These are phyloP conservation scores for Atta texana DNA, from an alignment of 1,140 invertebrate species.

Conservation along the genomic window DNA sequence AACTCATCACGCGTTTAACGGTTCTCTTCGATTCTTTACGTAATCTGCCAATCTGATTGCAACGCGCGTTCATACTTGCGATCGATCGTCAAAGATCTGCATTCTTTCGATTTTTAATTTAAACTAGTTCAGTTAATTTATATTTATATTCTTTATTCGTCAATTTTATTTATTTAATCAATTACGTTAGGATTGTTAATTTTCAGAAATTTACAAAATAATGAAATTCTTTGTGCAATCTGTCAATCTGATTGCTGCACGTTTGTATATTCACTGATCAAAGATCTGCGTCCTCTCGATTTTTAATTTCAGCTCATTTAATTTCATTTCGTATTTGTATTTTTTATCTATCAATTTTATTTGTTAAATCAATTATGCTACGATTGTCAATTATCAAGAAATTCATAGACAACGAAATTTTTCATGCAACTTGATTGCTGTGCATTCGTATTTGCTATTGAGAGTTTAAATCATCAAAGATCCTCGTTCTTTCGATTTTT, in stretches of 20 bases:
- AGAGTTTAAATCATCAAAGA: background rate
- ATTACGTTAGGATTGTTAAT: background rate
- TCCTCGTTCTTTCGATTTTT: background rate
- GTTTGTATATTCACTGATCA: background rate
- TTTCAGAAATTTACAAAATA: too few relatives aligned
- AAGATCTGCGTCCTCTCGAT: background rate
- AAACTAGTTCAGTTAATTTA: background rate
- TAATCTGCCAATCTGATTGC: background rate
- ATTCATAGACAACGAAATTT: too few relatives aligned
- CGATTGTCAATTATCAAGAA: too few relatives aligned
- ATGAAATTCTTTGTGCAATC: background rate
- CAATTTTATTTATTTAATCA: background rate
- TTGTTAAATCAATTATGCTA: background rate
- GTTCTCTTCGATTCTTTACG: conserved; percentile 10
- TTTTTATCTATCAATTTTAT: background rate
- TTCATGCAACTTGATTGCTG: background rate
- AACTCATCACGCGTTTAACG: conserved; percentile 17
- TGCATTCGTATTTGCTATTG: background rate
- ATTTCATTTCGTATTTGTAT: background rate
- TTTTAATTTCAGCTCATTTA: background rate
- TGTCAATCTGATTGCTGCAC: background rate
- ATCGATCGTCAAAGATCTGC: background rate
- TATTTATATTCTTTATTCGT: background rate
- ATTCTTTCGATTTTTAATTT: background rate
- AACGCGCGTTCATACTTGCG: background rate